Evolutionary conservation across 2,113 vertebrate genomes (phyloP).

Genomic region (Reinhardtius hippoglossoides): DNA sequence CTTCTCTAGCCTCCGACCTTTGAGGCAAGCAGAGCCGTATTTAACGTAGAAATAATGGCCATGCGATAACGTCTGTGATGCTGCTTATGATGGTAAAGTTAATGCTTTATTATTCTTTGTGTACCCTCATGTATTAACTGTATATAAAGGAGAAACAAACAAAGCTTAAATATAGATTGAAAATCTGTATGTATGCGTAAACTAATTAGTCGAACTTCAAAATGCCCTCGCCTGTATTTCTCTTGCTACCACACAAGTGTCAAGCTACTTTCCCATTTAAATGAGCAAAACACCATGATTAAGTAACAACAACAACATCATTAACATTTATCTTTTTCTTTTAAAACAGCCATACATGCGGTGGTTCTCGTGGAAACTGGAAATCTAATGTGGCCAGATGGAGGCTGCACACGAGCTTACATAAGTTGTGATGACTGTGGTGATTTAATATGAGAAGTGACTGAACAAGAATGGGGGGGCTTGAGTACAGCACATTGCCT

Average conservation of each 20-base stretch:
- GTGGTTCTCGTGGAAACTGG: conserved; percentile 15
- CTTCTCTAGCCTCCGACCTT: background rate
- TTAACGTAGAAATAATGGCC: too few species aligned
- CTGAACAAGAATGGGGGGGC: conserved; percentile 24
- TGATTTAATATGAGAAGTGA: conserved; percentile 45
- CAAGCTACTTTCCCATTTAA: conserved; percentile 44
- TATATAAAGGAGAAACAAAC: too few species aligned
- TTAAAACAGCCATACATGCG: background rate
- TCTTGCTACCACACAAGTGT: conserved; percentile 26
- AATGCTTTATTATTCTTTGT: too few species aligned
- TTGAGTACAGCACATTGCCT: conserved; percentile 10
- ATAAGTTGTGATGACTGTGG: conserved; percentile 35
- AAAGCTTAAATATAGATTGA: too few species aligned
- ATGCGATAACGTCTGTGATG: background rate
- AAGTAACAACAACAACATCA: conserved; percentile 32
- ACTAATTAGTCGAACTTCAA: background rate
- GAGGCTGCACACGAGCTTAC: conserved; percentile 51
- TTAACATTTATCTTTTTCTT: background rate
- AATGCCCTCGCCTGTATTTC: background rate
- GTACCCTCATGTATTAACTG: too few species aligned
- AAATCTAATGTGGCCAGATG: conserved; percentile 51
- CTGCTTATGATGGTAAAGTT: background rate
- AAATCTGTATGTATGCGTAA: too few species aligned
- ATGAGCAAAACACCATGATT: conserved; percentile 31
- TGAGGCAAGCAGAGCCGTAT: too few species aligned